phyloP scores from a whole-genome alignment of 2,888 invertebrate genomes.

The Apamea crenata region DNA sequence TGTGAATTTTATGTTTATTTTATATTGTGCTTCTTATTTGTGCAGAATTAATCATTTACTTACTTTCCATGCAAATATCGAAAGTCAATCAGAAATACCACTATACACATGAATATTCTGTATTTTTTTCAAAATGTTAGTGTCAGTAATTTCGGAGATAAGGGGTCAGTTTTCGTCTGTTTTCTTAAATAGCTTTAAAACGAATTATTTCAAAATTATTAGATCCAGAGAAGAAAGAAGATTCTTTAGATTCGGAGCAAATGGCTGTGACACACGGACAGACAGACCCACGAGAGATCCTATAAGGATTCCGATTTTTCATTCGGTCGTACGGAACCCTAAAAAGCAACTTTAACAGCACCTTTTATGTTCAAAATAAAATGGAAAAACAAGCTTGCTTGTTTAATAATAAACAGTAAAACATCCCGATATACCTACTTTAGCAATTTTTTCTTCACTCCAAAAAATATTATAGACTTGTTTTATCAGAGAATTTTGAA shows the following conservation, averaged over 20 bases:
- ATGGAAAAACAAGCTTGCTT: slow-evolving; percentile 4
- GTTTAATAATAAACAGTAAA: slow-evolving; percentile 36
- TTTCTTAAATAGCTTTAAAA: background rate
- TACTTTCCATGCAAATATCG: too few relatives aligned
- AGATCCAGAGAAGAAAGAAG: too few relatives aligned
- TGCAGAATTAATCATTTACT: background rate
- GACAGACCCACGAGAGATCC: background rate
- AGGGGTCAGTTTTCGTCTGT: background rate
- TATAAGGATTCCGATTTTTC: background rate
- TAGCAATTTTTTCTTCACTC: background rate
- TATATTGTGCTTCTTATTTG: background rate
- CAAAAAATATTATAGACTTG: slow-evolving; percentile 31
- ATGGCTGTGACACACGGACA: background rate
- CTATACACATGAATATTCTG: too few relatives aligned
- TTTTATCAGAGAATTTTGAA: slow-evolving; percentile 33
- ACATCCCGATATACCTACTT: slow-evolving; percentile 10
- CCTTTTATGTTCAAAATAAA: background rate
- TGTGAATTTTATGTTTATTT: background rate
- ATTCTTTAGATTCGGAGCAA: background rate
- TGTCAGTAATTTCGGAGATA: too few relatives aligned
- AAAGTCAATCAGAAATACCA: background rate
- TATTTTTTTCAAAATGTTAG: too few relatives aligned
- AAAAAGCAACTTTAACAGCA: background rate
- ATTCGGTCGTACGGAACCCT: background rate
- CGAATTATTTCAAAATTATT: too few relatives aligned